phyloP scores from a whole-genome alignment of 2,888 invertebrate genomes.

The Drosophila falleni region DNA sequence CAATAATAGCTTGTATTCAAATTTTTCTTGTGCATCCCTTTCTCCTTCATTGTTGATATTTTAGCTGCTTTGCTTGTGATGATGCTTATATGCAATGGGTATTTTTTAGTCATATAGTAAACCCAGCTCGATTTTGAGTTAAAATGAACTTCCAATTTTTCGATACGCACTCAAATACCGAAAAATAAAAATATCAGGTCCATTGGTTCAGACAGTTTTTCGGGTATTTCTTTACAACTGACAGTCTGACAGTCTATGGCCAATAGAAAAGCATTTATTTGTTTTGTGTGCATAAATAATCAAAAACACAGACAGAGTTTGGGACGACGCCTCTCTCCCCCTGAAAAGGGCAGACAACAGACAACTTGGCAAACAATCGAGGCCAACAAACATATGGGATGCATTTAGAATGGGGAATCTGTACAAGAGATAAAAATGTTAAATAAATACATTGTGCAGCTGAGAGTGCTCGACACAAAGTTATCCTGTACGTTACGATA shows the following conservation, averaged over 20 bases:
- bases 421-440: conserved; percentile 57
- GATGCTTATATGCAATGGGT: not conserved
- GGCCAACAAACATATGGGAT: conserved; percentile 40
- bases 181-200: conserved; percentile 55
- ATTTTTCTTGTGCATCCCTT: not conserved
- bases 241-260: conserved; percentile 45
- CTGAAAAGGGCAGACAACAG: conserved; percentile 28
- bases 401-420: conserved; percentile 37
- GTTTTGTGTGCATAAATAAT: conserved; percentile 75
- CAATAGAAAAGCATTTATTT: conserved; percentile 57
- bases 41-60: not conserved
- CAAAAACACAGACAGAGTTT: conserved; percentile 21
- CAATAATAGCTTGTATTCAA: too few species aligned
- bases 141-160: conserved; percentile 1
- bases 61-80: not conserved
- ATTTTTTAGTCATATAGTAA: not conserved
- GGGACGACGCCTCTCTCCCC: not conserved
- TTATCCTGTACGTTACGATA: not conserved
- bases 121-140: not conserved
- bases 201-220: conserved; percentile 26
- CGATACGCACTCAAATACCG: conserved; percentile 14
- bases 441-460: conserved; percentile 50
- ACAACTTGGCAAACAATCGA: conserved; percentile 69
- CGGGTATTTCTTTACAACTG: conserved; percentile 16
- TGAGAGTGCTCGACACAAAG: not conserved